A percentile compares a stretch with the other conserved stretches of the same genome.
phyloP scores from a whole-genome alignment of 2,888 invertebrate genomes.

The Onchidella celtica region DNA sequence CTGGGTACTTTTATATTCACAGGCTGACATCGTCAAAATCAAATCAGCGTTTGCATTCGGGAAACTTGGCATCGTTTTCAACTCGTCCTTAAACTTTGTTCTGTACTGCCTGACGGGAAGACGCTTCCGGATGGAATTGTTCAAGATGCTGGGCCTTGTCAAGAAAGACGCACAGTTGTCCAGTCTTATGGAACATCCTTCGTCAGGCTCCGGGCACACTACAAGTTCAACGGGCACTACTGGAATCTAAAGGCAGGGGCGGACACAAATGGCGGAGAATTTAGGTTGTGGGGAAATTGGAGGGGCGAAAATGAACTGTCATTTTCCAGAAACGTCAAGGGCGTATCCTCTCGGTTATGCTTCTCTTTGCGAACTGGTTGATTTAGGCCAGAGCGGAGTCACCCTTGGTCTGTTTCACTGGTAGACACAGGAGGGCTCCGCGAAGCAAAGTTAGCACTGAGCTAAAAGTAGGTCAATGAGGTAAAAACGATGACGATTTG shows the following conservation, averaged over 20 bases:
- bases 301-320: too few relatives aligned
- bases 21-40: conserved; percentile 61
- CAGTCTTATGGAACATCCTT: conserved; percentile 11
- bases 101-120: conserved; percentile 53
- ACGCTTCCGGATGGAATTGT: conserved; percentile 65
- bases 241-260: neutral
- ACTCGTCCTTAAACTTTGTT: conserved; percentile 65
- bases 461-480: too few relatives aligned
- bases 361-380: too few relatives aligned
- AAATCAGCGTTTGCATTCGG: conserved; percentile 63
- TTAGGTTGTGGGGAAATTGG: neutral
- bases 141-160: conserved; percentile 17
- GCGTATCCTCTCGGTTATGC: too few relatives aligned
- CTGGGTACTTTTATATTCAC: conserved; percentile 37
- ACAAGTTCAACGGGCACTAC: conserved; percentile 18
- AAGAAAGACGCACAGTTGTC: conserved; percentile 1
- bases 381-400: too few relatives aligned
- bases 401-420: too few relatives aligned
- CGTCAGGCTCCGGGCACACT: neutral
- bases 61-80: conserved; percentile 68
- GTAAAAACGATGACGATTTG: too few relatives aligned
- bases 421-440: too few relatives aligned
- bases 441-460: too few relatives aligned
- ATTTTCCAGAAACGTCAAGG: too few relatives aligned
- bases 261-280: neutral